Evolutionary conservation across 2,113 vertebrate species (phyloP).

Genomic region (Haemorhous mexicanus): DNA sequence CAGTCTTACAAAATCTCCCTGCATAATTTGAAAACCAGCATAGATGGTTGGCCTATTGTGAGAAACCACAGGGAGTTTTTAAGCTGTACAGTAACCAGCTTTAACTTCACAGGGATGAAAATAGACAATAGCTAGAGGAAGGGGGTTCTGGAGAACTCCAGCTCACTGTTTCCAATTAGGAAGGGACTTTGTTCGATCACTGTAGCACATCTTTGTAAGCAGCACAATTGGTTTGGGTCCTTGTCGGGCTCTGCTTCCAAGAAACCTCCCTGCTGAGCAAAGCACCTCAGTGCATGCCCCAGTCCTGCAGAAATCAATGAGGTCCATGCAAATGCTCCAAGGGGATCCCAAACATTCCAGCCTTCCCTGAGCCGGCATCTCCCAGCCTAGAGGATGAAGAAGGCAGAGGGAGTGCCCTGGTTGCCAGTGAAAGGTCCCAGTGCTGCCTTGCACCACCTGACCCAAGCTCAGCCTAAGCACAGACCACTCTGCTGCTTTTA

Average conservation of each 20-base stretch:
- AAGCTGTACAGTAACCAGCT: constrained; percentile 7
- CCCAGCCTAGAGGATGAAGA: rapidly evolving
- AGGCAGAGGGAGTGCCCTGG: rapidly evolving
- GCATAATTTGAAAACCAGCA: constrained; percentile 1
- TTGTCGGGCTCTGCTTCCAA: neutral
- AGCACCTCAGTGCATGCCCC: neutral
- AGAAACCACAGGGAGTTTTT: constrained; percentile 34
- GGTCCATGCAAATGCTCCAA: rapidly evolving
- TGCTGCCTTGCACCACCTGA: neutral
- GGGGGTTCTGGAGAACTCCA: neutral
- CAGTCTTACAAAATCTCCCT: constrained; percentile 17
- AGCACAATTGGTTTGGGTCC: neutral
- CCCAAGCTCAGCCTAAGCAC: neutral
- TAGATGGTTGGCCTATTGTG: constrained; percentile 13
- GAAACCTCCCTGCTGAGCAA: neutral
- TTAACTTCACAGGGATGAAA: constrained; percentile 32
- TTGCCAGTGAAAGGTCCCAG: rapidly evolving
- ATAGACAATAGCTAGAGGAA: neutral
- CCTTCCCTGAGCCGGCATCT: rapidly evolving
- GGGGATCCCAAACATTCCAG: neutral
- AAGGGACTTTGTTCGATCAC: neutral
- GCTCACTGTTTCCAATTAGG: constrained; percentile 16
- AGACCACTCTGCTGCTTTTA: neutral
- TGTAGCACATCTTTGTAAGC: rapidly evolving
- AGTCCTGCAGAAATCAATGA: neutral